Evolutionary conservation across 2,888 invertebrate species (phyloP).

Genomic region (Melieria omissa): DNA sequence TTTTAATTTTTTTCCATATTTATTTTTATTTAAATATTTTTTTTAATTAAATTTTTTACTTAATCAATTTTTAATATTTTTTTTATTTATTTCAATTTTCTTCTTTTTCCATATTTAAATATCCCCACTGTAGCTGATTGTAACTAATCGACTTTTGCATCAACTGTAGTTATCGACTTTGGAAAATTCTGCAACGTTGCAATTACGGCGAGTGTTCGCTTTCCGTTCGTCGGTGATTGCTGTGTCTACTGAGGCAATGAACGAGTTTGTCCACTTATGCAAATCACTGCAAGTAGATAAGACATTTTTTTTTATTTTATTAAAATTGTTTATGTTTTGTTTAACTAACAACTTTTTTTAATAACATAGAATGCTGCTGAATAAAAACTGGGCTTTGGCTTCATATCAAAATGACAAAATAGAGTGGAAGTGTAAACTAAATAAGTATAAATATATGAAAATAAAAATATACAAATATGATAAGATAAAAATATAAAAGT

Average conservation of each 20-base stretch:
- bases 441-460: neutral
- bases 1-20: too few relatives aligned
- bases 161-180: neutral
- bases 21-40: too few relatives aligned
- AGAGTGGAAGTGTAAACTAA: neutral
- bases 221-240: neutral
- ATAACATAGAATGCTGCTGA: neutral
- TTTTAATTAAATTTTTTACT: too few relatives aligned
- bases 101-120: too few relatives aligned
- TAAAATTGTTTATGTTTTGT: too few relatives aligned
- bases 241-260: slow-evolving; percentile 8
- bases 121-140: too few relatives aligned
- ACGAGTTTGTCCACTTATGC: slow-evolving; percentile 16
- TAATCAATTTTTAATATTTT: too few relatives aligned
- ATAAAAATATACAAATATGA: neutral
- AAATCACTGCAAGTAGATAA: neutral
- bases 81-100: too few relatives aligned
- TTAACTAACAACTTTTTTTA: too few relatives aligned
- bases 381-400: neutral
- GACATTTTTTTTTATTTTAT: neutral
- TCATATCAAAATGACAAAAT: neutral
- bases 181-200: slow-evolving; percentile 2
- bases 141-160: neutral
- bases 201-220: neutral
- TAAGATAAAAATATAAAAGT: too few relatives aligned